Evolutionary conservation across 2,797 vertebrate species (phyloP), one percentile per base, ranked within the genome.

Genomic region (Perodicticus potto): DNA sequence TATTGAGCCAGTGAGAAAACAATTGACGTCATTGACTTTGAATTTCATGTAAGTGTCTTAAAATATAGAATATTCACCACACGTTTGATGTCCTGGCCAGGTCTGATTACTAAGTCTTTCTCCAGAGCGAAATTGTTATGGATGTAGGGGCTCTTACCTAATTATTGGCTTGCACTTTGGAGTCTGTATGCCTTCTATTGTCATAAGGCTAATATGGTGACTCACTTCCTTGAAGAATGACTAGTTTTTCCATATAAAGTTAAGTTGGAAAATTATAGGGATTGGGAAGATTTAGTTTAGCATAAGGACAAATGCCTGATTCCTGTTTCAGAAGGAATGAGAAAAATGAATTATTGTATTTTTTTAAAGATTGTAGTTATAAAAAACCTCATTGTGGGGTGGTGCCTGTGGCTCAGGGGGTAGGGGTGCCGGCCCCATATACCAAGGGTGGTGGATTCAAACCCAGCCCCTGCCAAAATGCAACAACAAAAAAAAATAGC

Each of bases 291-390:
- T 82, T 89, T 88, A 93, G 84, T 86, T 88, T 53, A 93, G 37
- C 76, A 61, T 34, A 49, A 84, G 59, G 61, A 72, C 82, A 90
- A 65, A 78, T 40, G 88, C 11, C 76, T n/a, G 53, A 89, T 73
- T 91, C n/a, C 67, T 77, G 59, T 92, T 94, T 67, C 37, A 83
- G 67, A 94, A 96, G 22, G 55, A 87, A 74, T 82, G 63, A 95
- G 89, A 93, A 89, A 93, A 96, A 86, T 77, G 59, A 70, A 12
- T 76, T 59, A 20, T 32, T 45, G 40, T 53, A n/a, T 7, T 13
- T 55, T 69, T 49, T 55, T 6, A 70, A 70, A 70, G 34, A 70
- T 37, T 22, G 34, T 37, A 34, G 69, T 37, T 70, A 70, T 37
- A 70, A 70, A 61, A 61, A 70, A 20, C 34, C 40, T 40, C 40